Evolutionary conservation across 2,888 invertebrate species (phyloP), one percentile per base, ranked within the genome.

Genomic region (Sminthurides aquaticus): DNA sequence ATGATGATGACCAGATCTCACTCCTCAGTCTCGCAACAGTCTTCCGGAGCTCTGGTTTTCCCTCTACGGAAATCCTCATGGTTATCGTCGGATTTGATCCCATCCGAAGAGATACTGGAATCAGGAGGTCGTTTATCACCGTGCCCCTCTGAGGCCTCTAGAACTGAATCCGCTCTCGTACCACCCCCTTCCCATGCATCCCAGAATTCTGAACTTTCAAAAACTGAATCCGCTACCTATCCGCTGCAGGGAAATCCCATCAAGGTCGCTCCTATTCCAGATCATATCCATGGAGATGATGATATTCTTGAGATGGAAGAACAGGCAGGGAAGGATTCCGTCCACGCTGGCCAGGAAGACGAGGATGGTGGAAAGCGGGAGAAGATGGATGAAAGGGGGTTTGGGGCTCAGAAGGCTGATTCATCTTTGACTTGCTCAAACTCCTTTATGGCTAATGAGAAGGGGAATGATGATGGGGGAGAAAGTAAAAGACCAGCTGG

Each of bases 151-250:
- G 74, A 74, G 60, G 63, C 67, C 1, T 71, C 70, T 8, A 60
- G 71, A 62, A 74, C 74, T 2, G 74, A 74, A 60, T 72, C 72
- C 3, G 71, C 74, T 22, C 60, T 72, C 2, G 66, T 69, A 1
- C 68, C 73, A 34, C 70, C 73, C 34, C 69, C 71, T 15, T 72
- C 72, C 28, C 70, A 70, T 48, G 67, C 69, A n/a, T 71, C 71
- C n/a, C 73, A 71, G 49, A 71, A 69, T 55, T 73, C 72, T 1
- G 73, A 71, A 52, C 49, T 64, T 8, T 71, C 71, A 27, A 71
- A 71, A 57, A 73, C 73, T 0, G 73, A 73, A 65, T 73, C 73
- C 3, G 70, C 69, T 27, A 29, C 52, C 52, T 52, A 20, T 20
- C 43, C 43, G 43, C n/a, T n/a, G n/a, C n/a, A n/a, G n/a, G n/a